These are phyloP conservation scores for Falco punctatus DNA, from an alignment of 2,113 vertebrate genomes.

Conservation along the genomic window DNA sequence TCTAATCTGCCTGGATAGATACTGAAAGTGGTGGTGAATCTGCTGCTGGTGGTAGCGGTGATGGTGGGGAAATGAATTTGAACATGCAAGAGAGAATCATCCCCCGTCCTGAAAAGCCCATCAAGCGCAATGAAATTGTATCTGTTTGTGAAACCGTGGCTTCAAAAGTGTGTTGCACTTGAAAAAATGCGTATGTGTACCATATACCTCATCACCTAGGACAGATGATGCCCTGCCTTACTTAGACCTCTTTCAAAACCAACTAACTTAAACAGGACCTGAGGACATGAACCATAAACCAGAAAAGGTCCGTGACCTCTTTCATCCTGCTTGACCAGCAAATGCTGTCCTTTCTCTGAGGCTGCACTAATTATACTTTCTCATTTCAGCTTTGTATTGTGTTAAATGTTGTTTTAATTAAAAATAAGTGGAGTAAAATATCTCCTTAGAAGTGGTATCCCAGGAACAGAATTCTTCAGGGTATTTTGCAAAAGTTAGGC, in stretches of 20 bases:
- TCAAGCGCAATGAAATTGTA: background rate
- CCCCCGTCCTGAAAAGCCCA: background rate
- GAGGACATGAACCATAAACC: background rate
- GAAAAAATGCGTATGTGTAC: background rate
- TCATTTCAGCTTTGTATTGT: background rate
- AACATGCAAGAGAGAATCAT: background rate
- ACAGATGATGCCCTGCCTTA: background rate
- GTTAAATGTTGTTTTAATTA: slow-evolving; percentile 37
- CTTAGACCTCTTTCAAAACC: background rate
- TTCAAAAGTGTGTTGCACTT: background rate
- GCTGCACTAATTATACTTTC: background rate
- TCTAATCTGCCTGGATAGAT: background rate
- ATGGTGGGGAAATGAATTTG: background rate
- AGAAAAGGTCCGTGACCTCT: background rate
- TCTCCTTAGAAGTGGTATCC: background rate
- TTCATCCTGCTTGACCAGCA: slow-evolving; percentile 9
- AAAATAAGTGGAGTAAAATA: slow-evolving; percentile 25
- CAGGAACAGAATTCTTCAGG: background rate
- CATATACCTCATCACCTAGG: background rate
- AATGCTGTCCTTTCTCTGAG: background rate
- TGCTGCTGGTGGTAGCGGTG: background rate
- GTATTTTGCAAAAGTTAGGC: background rate
- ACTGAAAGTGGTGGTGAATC: fast-evolving
- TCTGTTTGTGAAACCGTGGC: background rate
- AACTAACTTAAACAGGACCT: background rate